Base-by-base conservation (phyloP, 30 jellyfish, hydroid and myxozoan genomes). In the Aurelia aurita complex sp. Pacific region DNA sequence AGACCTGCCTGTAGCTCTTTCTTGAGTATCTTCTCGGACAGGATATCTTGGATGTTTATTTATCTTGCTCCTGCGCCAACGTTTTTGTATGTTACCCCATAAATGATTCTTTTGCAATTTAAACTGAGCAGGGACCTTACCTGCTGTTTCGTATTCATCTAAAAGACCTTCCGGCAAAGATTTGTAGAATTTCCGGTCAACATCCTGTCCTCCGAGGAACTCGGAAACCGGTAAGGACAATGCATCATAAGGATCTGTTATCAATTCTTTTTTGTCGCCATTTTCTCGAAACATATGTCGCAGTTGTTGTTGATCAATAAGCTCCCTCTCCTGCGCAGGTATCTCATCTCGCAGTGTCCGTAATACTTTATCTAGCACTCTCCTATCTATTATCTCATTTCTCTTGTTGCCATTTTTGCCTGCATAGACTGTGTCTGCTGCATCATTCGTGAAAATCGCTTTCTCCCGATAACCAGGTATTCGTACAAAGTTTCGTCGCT, bases 1-100 rank as follows among this genome's bases (percentile, higher is more conserved):
- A 2, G 95, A 75, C 68, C 89, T 68, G 15, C 62, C 77, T 13
- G 59, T 78, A 29, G 87, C 86, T 11, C 64, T 63, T 43, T 59
- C 67, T 34, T 66, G 59, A 51, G 34, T 2, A 43, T 67, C 76
- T 40, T 66, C 75, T 40, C 62, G 81, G 71, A 57, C 81, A 5
- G 57, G 8, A 46, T 46, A 46, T 2, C 79, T 82, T 55, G 64
- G 69, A 40, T 23, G 54, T 67, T 52, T 83, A n/a, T 62, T 69
- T 12, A 87, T 67, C 63, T 76, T 87, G 67, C 82, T 87, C 54
- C 96, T 62, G 10, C 96, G 77, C 87, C 87, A 87, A 36, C 96
- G 62, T 65, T 87, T 87, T 54, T 87, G 85, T 35, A 87, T 87
- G 33, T 87, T 66, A 3, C 96, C 96, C 96, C 96, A 87, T 5